A percentile compares a stretch with the other conserved stretches of the same genome.
phyloP scores from a whole-genome alignment of 2,888 invertebrate genomes.

The Chrysodeixis includens region DNA sequence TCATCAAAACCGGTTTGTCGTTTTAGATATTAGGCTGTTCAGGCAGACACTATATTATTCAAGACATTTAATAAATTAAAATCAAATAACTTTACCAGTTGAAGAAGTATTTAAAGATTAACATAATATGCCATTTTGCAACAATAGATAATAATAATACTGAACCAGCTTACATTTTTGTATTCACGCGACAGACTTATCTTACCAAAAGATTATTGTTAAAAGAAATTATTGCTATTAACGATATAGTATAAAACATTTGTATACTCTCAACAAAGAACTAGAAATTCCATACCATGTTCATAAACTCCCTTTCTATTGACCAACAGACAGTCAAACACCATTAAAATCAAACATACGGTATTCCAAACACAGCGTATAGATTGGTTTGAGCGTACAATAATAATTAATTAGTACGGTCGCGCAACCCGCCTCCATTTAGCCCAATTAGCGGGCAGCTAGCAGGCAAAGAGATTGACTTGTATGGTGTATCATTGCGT shows the following conservation, averaged over 20 bases:
- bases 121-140: neutral
- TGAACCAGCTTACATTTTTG: too few relatives aligned
- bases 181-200: too few relatives aligned
- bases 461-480: conserved; percentile 44
- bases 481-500: conserved; percentile 25
- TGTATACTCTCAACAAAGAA: too few relatives aligned
- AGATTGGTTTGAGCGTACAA: conserved; percentile 34
- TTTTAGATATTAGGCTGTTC: neutral
- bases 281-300: too few relatives aligned
- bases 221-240: too few relatives aligned
- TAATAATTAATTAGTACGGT: conserved; percentile 56
- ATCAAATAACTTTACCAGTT: too few relatives aligned
- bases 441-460: conserved; percentile 57
- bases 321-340: conserved; percentile 14
- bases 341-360: conserved; percentile 28
- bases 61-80: too few relatives aligned
- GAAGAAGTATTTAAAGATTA: neutral
- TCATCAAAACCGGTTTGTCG: neutral
- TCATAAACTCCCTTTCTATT: too few relatives aligned
- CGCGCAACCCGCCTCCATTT: conserved; percentile 48
- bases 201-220: too few relatives aligned
- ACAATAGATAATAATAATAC: neutral
- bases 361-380: conserved; percentile 18
- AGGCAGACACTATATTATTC: neutral
- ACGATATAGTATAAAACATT: too few relatives aligned